Base-by-base conservation (phyloP, 2,888 invertebrate genomes). In the Onthophagus sagittarius region DNA sequence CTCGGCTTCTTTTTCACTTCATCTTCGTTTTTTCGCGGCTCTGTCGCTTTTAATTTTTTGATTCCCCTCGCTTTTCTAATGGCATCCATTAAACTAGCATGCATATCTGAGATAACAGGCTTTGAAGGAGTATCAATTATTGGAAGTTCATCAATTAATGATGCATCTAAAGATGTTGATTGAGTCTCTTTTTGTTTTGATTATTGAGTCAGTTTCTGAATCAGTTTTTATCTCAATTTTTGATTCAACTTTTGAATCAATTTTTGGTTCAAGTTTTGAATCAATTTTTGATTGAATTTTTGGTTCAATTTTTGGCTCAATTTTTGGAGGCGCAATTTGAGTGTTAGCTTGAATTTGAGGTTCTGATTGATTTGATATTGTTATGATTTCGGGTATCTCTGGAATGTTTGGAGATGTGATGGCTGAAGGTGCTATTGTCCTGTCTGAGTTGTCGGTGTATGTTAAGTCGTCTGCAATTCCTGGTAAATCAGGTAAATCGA, bases 11-110 rank as follows among this genome's bases (percentile, higher is more conserved):
- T 71, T 7, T 15, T 9, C 62, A 31, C 11, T 31, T 53, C 15
- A 33, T 5, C 33, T 33, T 33, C 33, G n/a, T n/a, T n/a, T 39
- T 71, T 72, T 71, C 75, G 76, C 7, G 88, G 88, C 65, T 89
- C 87, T 0, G 91, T 89, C 32, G 89, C 87, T 71, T 90, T 89
- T 72, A 94, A 87, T n/a, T 80, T 90, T 6, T 91, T 91, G 33
- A 90, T 87, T 15, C 96, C 96, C 2, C 96, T 96, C 2, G 95
- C 96, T 76, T 93, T 89, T n/a, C 97, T 88, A 81, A 98, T 98
- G 2, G 96, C 95, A 75, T 92, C 96, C 94, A 98, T 95, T 33
- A 98, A 88, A 84, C 90, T 93, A 4, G 94, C 90, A 75, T 93
- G 90, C 5, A 89, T 88, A 82, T 92, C 90, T 1, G 72, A 74